Base-by-base conservation (phyloP, 1,140 invertebrate species). In the Venturia canescens region DNA sequence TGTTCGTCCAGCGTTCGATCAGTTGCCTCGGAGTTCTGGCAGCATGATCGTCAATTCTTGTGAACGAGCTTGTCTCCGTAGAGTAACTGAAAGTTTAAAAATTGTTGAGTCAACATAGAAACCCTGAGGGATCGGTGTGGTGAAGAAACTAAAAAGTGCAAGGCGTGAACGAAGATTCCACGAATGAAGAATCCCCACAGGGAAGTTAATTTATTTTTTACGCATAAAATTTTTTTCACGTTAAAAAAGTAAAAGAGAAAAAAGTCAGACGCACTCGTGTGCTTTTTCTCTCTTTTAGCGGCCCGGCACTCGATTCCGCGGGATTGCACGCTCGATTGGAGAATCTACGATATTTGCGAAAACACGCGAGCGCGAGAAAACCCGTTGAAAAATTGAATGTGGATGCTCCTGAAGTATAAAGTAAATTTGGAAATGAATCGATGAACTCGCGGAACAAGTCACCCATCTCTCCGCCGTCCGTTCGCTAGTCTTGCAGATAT, bases 1-100 rank as follows among this genome's bases (percentile, higher is more conserved):
- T 5, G 38, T 44, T 44, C 63, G 26, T 13, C 48, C 38, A 66
- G 81, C 83, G 79, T 83, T 85, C 81, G 80, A 82, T 79, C 77
- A 66, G 70, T 77, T 60, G 66, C 66, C 57, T 11, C 27, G 5
- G 31, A 31, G 27, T 26, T 26, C 23, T 63, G 31, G 66, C 27
- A 16, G 57, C 21, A 78, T 11, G 67, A 48, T 18, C 75, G 77
- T 69, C 53, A 79, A 71, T 48, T 38, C 48, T 48, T 6, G n/a
- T 11, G 27, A 63, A 1, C 26, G 7, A 27, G 9, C 27, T 18
- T 53, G 7, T 57, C 53, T 23, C 16, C 16, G 9, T 23, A 57
- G 9, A 23, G 15, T 63, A 1, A 11, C 11, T 6, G 26, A 27
- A 63, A 13, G 4, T 69, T 18, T 34, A 16, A 3, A 1, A n/a